Base-by-base conservation (phyloP, 2,797 vertebrate genomes). In the Manis crassicaudata region DNA sequence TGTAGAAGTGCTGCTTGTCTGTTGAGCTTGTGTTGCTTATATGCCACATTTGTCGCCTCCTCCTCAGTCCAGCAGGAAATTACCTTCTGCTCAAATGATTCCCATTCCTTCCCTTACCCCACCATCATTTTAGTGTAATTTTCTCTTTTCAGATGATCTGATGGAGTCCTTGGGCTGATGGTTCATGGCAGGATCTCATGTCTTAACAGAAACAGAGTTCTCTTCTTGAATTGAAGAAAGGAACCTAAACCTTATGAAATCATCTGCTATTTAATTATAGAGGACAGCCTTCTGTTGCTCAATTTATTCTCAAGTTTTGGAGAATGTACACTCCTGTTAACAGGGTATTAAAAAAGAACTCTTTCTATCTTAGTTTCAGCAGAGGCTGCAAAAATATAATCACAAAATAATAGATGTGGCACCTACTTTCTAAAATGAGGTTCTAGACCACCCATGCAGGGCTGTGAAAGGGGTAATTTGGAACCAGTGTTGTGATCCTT, bases 261-360 rank as follows among this genome's bases (percentile, higher is more conserved):
- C 32, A 77, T 85, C 80, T 88, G 67, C 76, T 93, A 80, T 94
- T 92, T 96, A 93, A 89, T 94, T 82, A 56, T 79, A 93, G 92
- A 95, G 79, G 92, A 56, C 32, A 92, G 82, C 91, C 91, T 94
- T 97, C 95, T 94, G 88, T 79, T 80, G 77, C 76, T 96, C 73
- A 84, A 11, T 84, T 94, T 93, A 82, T 68, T 54, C 54, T 37
- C 90, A 93, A 62, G 92, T 52, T 94, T 97, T 95, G 20, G 65
- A 90, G 94, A 92, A 95, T 92, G 88, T 92, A 81, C 54, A 93
- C 62, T 96, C 86, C 54, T 58, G 85, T 88, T 87, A 93, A 90
- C 35, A 63, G 73, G 32, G 18, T 87, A 23, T 94, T 96, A 95
- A 96, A 96, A 94, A 56, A 90, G 73, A 54, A 92, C 20, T 84